Percentiles rank a stretch among this genome's conserved stretches.
phyloP scores from a whole-genome alignment of 2,888 invertebrate species.

The Unio delphinus region DNA sequence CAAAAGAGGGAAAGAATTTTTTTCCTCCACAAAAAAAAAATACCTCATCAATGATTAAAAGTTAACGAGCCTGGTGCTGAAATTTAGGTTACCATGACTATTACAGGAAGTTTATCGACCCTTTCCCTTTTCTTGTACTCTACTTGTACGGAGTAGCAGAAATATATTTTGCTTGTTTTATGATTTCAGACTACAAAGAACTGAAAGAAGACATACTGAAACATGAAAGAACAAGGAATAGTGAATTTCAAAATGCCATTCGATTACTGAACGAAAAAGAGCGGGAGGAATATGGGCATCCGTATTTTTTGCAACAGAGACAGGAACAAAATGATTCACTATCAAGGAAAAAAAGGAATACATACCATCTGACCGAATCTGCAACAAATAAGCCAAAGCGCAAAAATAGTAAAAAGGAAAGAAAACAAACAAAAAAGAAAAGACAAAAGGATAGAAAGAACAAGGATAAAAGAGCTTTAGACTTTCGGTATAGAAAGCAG shows the following conservation, averaged over 20 bases:
- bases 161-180: no score
- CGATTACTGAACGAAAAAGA: conserved; percentile 60
- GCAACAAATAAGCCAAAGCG: neutral
- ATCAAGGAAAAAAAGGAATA: conserved; percentile 16
- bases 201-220: conserved; percentile 51
- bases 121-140: no score
- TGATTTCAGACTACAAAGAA: conserved; percentile 52
- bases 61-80: no score
- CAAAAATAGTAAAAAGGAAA: conserved; percentile 6
- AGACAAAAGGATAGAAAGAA: conserved; percentile 11
- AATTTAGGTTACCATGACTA: no score
- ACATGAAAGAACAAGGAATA: conserved; percentile 32
- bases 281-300: conserved; percentile 43
- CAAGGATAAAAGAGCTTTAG: conserved; percentile 39
- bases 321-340: conserved; percentile 10
- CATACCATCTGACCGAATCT: conserved; percentile 4
- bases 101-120: no score
- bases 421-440: conserved; percentile 21
- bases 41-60: no score
- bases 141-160: no score
- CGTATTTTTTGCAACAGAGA: conserved; percentile 18
- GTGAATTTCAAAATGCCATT: conserved; percentile 43
- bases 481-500: conserved; percentile 47
- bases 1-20: no score
- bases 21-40: no score